Conservation (phyloP, 2,888 invertebrate genomes). For the Caenorhabditis wallacei region DNA sequence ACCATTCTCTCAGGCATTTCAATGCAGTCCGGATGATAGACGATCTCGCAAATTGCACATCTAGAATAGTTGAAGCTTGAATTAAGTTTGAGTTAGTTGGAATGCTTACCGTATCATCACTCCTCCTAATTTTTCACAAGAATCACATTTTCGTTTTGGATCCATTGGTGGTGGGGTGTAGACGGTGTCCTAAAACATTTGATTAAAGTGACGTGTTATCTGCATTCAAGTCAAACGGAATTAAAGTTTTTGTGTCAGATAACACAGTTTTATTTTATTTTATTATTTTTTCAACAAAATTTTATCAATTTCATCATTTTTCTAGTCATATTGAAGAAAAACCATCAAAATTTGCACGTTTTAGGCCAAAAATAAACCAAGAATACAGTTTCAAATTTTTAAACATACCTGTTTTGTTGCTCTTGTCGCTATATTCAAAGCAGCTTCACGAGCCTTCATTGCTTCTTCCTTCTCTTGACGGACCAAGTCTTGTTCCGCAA, state of each 20-base stretch:
- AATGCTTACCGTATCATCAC: constrained; percentile 22
- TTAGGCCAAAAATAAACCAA: too few species aligned
- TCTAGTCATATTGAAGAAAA: too few species aligned
- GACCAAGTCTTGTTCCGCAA: constrained; percentile 74
- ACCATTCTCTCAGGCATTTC: constrained; percentile 91
- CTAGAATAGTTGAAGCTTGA: constrained; percentile 26
- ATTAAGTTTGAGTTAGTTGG: background rate
- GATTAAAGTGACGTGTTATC: background rate
- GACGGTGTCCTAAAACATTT: background rate
- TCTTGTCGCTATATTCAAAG: background rate
- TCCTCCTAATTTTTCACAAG: constrained; percentile 28
- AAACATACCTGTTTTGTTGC: background rate
- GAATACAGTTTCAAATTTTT: too few species aligned
- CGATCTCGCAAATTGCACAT: constrained; percentile 68
- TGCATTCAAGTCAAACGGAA: too few species aligned
- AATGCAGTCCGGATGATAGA: constrained; percentile 90
- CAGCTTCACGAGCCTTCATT: constrained; percentile 3
- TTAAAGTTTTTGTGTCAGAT: too few species aligned
- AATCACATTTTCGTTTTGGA: constrained; percentile 19
- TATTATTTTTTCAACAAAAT: too few species aligned
- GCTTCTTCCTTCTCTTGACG: constrained; percentile 24
- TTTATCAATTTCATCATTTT: too few species aligned
- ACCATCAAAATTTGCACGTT: too few species aligned
- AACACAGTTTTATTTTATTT: too few species aligned
- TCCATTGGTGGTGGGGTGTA: constrained; percentile 5